phyloP scores from a whole-genome alignment of 2,113 vertebrate species.

The Verasper variegatus region DNA sequence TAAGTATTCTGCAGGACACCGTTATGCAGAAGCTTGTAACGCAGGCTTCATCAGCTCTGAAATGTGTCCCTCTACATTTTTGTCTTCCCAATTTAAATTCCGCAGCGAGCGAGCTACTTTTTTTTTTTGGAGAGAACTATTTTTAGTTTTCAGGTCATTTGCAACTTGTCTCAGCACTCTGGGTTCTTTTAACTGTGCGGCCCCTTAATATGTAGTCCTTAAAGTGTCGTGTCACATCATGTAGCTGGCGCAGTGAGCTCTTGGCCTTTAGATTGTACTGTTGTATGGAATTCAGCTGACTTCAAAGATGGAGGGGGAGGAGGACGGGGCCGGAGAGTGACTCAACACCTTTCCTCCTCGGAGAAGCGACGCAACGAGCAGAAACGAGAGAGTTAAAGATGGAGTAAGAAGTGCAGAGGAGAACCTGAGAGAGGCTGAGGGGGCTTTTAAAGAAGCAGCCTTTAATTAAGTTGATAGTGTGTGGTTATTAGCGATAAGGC shows the following conservation, averaged over 20 bases:
- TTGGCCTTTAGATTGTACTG: slow-evolving; percentile 7
- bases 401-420: slow-evolving; percentile 16
- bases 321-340: slow-evolving; percentile 47
- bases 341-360: slow-evolving; percentile 54
- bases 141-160: slow-evolving; percentile 74
- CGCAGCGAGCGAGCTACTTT: slow-evolving; percentile 34
- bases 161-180: slow-evolving; percentile 57
- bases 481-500: slow-evolving; percentile 73
- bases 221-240: slow-evolving; percentile 70
- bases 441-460: slow-evolving; percentile 51
- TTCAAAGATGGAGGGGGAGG: slow-evolving; percentile 37
- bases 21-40: slow-evolving; percentile 1
- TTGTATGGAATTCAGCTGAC: slow-evolving; percentile 40
- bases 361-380: slow-evolving; percentile 23
- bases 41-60: not conserved
- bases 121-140: slow-evolving; percentile 48
- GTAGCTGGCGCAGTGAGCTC: slow-evolving; percentile 42
- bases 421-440: slow-evolving; percentile 19
- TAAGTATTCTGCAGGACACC: not conserved
- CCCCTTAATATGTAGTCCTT: slow-evolving; percentile 65
- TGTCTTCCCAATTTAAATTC: slow-evolving; percentile 41
- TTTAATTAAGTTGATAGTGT: slow-evolving; percentile 77
- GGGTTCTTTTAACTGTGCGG: slow-evolving; percentile 47
- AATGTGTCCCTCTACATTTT: slow-evolving; percentile 6
- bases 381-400: slow-evolving; percentile 45